Percentiles rank a stretch among this genome's conserved stretches.
Conservation (phyloP, 2,797 vertebrate genomes). For the Oreochromis mossambicus region DNA sequence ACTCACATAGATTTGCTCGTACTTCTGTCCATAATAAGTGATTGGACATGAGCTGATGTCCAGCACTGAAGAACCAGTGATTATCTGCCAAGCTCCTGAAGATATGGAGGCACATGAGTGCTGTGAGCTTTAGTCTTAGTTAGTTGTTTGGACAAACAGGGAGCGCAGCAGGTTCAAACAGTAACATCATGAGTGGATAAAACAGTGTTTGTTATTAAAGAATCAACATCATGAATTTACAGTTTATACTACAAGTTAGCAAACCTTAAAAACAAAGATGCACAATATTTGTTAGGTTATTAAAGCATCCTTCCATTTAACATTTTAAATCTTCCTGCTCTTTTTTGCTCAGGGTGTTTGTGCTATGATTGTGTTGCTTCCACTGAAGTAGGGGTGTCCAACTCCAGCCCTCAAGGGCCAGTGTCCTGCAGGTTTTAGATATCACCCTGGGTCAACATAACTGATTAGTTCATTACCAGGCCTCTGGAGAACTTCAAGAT, state of each 20-base stretch:
- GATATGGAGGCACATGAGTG: neutral
- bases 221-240: neutral
- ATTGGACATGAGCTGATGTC: neutral
- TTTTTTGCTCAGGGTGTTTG: neutral
- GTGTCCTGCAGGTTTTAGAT: neutral
- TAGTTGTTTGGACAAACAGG: neutral
- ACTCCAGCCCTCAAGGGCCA: fast-evolving
- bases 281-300: neutral
- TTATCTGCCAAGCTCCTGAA: neutral
- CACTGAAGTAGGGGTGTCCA: neutral
- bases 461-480: neutral
- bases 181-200: neutral
- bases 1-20: neutral
- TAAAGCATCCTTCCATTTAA: neutral
- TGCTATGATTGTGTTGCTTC: neutral
- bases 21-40: neutral
- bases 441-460: neutral
- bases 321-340: neutral
- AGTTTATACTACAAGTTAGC: neutral
- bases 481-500: neutral
- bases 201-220: neutral
- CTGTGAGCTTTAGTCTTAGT: neutral
- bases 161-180: neutral
- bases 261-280: neutral
- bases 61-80: neutral